Evolutionary conservation across 2,888 invertebrate species (phyloP).

Genomic region (Perizoma flavofasciatum): DNA sequence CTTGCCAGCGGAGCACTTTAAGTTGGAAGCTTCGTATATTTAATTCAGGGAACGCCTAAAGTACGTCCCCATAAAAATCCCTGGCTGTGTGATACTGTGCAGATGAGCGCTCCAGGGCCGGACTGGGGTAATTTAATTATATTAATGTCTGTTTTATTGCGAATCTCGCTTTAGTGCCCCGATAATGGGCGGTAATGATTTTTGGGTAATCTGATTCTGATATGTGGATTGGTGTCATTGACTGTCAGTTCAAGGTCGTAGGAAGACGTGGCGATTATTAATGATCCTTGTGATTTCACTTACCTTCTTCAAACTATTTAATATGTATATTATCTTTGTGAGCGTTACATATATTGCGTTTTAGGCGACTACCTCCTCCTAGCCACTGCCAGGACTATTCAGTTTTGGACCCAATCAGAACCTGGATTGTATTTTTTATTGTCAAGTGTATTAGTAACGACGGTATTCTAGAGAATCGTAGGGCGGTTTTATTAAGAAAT

Average conservation of each 20-base stretch:
- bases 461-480: no score
- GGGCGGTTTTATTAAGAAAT: no score
- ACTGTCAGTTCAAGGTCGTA: slow-evolving; percentile 10
- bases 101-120: slow-evolving; percentile 78
- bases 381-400: no score
- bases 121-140: slow-evolving; percentile 76
- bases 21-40: slow-evolving; percentile 77
- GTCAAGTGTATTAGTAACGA: no score
- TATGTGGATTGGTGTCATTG: slow-evolving; percentile 30
- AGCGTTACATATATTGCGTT: no score
- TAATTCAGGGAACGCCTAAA: slow-evolving; percentile 77
- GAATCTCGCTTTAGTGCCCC: slow-evolving; percentile 75
- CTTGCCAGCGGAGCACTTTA: slow-evolving; percentile 78
- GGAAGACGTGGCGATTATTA: background rate
- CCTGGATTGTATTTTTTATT: no score
- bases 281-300: background rate
- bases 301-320: no score
- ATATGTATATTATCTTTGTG: no score
- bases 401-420: no score
- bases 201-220: slow-evolving; percentile 51
- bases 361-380: no score
- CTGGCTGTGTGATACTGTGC: slow-evolving; percentile 75
- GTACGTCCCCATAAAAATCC: slow-evolving; percentile 82
- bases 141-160: slow-evolving; percentile 79
- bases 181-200: slow-evolving; percentile 77